Conservation (phyloP, 2,888 invertebrate genomes). For the Chymomyza amoena region DNA sequence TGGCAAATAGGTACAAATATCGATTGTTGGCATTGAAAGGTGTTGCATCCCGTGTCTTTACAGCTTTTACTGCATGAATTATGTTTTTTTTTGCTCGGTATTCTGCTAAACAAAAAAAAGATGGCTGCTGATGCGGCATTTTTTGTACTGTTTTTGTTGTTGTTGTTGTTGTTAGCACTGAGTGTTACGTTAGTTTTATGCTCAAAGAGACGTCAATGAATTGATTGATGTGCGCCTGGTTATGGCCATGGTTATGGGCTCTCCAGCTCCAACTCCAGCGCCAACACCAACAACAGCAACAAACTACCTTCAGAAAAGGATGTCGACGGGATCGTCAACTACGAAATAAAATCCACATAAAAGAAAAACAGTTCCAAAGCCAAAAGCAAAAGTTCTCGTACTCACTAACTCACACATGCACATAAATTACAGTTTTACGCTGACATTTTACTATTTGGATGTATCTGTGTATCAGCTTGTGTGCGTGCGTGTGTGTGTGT, state of each 20-base stretch:
- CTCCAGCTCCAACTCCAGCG: not conserved
- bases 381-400: slow-evolving; percentile 6
- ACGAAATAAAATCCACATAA: slow-evolving; percentile 62
- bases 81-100: too few relatives aligned
- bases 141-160: not conserved
- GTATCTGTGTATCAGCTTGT: too few relatives aligned
- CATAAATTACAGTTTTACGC: slow-evolving; percentile 74
- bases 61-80: not conserved
- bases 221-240: slow-evolving; percentile 61
- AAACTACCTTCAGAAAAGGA: not conserved
- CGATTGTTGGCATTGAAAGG: slow-evolving; percentile 21
- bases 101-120: not conserved
- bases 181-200: slow-evolving; percentile 34
- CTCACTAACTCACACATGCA: slow-evolving; percentile 48
- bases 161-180: slow-evolving; percentile 20
- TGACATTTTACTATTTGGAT: slow-evolving; percentile 69
- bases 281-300: slow-evolving; percentile 10
- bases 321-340: slow-evolving; percentile 47
- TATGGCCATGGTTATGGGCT: slow-evolving; percentile 33
- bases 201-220: slow-evolving; percentile 59
- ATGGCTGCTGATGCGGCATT: not conserved
- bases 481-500: slow-evolving; percentile 44
- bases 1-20: slow-evolving; percentile 10
- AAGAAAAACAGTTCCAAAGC: slow-evolving; percentile 32
- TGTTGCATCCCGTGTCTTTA: slow-evolving; percentile 10